These are phyloP conservation scores for Zele albiditarsus DNA, from an alignment of 2,888 invertebrate species.

Conservation along the genomic window DNA sequence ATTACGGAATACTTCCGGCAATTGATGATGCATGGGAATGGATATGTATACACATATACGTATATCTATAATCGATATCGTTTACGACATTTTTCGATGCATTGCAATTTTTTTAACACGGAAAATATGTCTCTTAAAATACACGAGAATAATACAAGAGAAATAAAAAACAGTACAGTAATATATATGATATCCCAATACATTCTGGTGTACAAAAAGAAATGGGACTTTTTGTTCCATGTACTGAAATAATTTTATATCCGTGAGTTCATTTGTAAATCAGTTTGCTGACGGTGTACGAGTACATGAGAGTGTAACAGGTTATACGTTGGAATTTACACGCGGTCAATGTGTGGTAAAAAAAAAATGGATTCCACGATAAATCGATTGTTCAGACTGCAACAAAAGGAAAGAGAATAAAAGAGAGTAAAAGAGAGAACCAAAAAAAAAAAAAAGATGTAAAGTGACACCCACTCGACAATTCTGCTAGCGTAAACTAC, in stretches of 20 bases:
- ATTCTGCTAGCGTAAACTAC: constrained; percentile 2
- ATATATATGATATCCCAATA: too few relatives aligned
- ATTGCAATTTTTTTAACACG: not conserved
- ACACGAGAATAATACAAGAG: too few relatives aligned
- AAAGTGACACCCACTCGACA: constrained; percentile 3
- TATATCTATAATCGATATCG: not conserved
- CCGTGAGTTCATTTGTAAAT: not conserved
- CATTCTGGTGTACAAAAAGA: too few relatives aligned
- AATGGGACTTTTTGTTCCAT: not conserved
- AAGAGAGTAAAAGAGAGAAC: not conserved
- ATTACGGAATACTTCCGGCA: not conserved
- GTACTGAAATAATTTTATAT: not conserved
- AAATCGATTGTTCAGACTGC: constrained; percentile 22
- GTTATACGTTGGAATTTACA: constrained; percentile 25
- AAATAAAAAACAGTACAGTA: too few relatives aligned
- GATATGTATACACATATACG: not conserved
- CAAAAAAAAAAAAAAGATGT: not conserved
- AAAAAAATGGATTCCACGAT: constrained; percentile 12
- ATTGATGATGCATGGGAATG: not conserved
- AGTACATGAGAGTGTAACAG: constrained; percentile 32
- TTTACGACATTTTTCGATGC: not conserved
- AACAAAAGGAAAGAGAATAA: not conserved
- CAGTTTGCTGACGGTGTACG: constrained; percentile 15
- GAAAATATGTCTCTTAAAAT: not conserved
- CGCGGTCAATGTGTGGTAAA: constrained; percentile 7